Evolutionary conservation across 2,113 vertebrate genomes (phyloP).

Genomic region (Aleadryas rufinucha): DNA sequence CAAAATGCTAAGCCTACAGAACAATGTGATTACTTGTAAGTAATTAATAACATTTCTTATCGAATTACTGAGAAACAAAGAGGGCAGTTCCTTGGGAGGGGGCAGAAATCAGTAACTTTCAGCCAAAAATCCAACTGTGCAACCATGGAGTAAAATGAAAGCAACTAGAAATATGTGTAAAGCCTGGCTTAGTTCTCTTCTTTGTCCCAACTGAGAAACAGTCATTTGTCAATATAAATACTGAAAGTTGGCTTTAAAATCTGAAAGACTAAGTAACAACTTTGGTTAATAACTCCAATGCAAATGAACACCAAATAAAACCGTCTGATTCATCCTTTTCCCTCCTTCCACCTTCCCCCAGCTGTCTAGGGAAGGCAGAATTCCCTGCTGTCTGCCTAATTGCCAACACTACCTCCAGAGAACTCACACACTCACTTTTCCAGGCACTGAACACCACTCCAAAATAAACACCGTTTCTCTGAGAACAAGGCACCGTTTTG

Average conservation of each 20-base stretch:
- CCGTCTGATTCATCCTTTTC: background rate
- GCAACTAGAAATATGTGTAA: background rate
- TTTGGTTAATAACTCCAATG: background rate
- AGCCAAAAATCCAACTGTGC: background rate
- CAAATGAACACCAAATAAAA: background rate
- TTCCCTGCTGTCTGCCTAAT: background rate
- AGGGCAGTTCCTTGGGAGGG: background rate
- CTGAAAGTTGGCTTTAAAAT: background rate
- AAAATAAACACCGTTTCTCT: background rate
- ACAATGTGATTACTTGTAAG: background rate
- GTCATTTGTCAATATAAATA: background rate
- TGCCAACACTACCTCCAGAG: background rate
- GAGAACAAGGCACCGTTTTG: background rate
- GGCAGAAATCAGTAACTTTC: background rate
- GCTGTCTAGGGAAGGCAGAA: background rate
- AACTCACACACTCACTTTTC: background rate
- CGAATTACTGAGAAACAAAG: background rate
- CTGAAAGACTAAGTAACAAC: background rate
- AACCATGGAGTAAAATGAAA: background rate
- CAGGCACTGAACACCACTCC: background rate
- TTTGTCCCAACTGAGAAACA: background rate
- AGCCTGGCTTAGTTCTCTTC: background rate
- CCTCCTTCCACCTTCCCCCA: background rate
- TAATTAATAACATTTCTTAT: slow-evolving; percentile 22
- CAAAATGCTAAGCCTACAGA: background rate